Percentiles rank a stretch among this genome's conserved stretches.
phyloP scores from a whole-genome alignment of 2,888 invertebrate species.

The Pristionchus japonicus region DNA sequence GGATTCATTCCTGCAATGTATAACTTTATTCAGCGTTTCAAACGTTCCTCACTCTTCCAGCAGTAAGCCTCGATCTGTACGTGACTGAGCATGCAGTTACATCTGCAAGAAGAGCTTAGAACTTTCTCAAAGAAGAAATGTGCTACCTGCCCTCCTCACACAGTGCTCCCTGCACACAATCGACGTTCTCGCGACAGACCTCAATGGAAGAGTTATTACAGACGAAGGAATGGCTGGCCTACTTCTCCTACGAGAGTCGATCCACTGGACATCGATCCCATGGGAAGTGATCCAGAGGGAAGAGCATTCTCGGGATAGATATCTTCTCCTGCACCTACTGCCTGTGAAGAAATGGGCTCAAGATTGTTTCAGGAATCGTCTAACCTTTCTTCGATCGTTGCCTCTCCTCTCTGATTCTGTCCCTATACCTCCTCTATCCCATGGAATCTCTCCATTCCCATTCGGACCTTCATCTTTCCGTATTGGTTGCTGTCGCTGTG shows the following conservation, averaged over 20 bases:
- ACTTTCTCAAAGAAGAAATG: neutral
- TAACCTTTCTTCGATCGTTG: neutral
- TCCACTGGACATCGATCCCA: neutral
- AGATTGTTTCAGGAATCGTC: too few species aligned
- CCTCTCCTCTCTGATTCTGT: neutral
- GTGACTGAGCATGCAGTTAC: slow-evolving; percentile 60
- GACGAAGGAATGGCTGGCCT: too few species aligned
- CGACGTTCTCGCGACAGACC: slow-evolving; percentile 56
- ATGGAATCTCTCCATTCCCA: neutral
- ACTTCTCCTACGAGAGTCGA: slow-evolving; percentile 35
- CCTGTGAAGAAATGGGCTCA: neutral
- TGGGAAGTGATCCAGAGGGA: neutral
- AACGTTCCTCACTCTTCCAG: slow-evolving; percentile 63
- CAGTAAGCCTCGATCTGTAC: slow-evolving; percentile 62
- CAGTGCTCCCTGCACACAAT: slow-evolving; percentile 64
- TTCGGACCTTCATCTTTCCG: neutral
- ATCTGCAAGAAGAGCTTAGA: slow-evolving; percentile 33
- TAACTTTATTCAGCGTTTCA: too few species aligned
- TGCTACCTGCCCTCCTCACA: slow-evolving; percentile 54
- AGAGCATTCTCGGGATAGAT: neutral
- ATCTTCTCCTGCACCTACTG: neutral
- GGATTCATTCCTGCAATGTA: slow-evolving; percentile 64
- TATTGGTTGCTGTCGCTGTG: slow-evolving; percentile 35
- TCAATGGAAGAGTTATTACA: slow-evolving; percentile 48
- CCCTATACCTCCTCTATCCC: slow-evolving; percentile 22